phyloP scores from a whole-genome alignment of 1,140 invertebrate genomes.

The Drosophila tani region DNA sequence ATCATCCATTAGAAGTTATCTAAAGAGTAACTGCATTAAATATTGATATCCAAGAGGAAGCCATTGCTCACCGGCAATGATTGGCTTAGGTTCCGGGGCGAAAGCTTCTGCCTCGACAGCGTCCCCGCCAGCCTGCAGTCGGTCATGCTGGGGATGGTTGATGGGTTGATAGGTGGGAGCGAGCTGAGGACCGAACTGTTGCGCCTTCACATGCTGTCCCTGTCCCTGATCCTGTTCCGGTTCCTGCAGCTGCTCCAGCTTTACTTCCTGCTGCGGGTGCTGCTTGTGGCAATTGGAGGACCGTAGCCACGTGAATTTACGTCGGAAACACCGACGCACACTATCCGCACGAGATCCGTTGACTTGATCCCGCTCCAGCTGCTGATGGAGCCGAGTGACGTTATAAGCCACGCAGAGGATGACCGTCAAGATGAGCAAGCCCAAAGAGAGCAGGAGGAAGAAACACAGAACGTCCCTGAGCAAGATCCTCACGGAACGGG shows the following conservation, averaged over 20 bases:
- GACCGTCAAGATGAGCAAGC: conserved; percentile 22
- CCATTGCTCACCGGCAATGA: neutral
- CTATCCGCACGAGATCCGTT: neutral
- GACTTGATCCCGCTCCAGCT: neutral
- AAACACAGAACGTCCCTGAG: conserved; percentile 53
- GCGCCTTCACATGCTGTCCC: neutral
- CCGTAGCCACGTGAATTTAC: conserved; percentile 1
- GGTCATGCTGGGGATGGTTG: neutral
- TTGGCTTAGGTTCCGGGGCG: no score
- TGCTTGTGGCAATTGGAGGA: neutral
- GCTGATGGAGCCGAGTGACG: neutral
- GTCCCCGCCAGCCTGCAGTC: neutral
- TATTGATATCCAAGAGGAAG: neutral
- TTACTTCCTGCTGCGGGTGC: neutral
- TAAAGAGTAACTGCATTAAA: neutral
- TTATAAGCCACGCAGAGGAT: conserved; percentile 39
- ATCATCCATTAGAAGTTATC: neutral
- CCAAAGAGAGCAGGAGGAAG: conserved; percentile 39
- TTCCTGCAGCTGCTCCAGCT: neutral
- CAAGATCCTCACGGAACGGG: conserved; percentile 4
- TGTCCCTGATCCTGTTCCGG: no score
- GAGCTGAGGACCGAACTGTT: neutral
- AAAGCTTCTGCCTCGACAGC: neutral
- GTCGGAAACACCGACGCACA: neutral
- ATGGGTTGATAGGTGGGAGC: neutral